Conservation (phyloP, 2,797 vertebrate genomes). For the Artibeus lituratus region DNA sequence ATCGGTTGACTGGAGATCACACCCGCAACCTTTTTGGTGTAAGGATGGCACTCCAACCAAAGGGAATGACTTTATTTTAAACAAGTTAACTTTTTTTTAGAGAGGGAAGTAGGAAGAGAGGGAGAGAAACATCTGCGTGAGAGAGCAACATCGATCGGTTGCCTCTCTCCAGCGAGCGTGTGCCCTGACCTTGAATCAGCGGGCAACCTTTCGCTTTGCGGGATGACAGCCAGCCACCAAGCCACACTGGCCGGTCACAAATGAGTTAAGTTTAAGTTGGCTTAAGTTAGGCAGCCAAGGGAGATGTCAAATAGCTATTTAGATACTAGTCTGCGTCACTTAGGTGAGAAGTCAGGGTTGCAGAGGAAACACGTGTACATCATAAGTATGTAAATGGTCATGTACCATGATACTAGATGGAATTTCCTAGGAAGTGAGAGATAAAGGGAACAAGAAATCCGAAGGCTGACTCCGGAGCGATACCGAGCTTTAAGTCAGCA, state of each 20-base stretch:
- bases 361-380: not conserved
- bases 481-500: not conserved
- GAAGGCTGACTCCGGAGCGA: not conserved
- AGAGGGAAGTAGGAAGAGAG: not conserved
- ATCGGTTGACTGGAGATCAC: not conserved
- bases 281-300: not conserved
- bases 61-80: not conserved
- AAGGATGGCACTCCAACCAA: not conserved
- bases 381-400: not conserved
- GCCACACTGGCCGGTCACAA: not conserved
- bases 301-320: not conserved
- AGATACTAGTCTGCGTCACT: not conserved
- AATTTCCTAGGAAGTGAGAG: not conserved
- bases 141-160: not conserved
- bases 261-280: not conserved
- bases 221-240: no score
- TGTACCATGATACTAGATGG: not conserved
- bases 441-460: not conserved
- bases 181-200: not conserved
- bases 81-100: not conserved
- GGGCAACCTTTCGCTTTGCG: not conserved
- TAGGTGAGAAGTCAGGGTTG: not conserved
- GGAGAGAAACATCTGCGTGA: no score
- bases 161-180: not conserved
- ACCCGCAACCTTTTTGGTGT: not conserved